Conservation (phyloP, 2,113 vertebrate species). For the Callocephalon fimbriatum region DNA sequence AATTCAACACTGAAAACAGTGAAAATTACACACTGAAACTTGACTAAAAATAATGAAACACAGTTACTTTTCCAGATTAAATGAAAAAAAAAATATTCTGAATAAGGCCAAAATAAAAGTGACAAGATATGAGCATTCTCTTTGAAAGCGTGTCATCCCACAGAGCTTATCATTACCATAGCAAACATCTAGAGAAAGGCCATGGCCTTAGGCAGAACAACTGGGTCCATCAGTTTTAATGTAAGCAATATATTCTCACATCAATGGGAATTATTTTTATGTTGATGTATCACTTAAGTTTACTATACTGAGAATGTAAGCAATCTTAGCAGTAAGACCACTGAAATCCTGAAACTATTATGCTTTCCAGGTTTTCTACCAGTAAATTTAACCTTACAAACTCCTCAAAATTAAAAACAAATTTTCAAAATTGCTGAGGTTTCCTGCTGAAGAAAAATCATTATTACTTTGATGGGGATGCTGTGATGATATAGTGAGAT, state of each 20-base stretch:
- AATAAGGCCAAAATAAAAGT: background rate
- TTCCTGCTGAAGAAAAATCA: background rate
- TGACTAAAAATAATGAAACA: background rate
- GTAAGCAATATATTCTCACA: background rate
- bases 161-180: background rate
- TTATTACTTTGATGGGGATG: background rate
- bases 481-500: background rate
- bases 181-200: background rate
- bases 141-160: background rate
- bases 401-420: background rate
- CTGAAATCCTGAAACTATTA: background rate
- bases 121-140: background rate
- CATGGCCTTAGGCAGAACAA: background rate
- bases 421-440: background rate
- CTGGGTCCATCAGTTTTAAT: background rate
- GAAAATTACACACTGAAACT: background rate
- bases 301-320: background rate
- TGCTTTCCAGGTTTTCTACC: background rate
- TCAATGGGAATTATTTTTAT: background rate
- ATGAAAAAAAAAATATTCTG: background rate
- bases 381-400: background rate
- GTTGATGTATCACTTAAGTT: background rate
- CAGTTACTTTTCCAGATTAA: background rate
- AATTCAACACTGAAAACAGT: background rate
- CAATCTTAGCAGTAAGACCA: background rate